Conservation (phyloP, 2,113 vertebrate genomes). For the Pteruthius melanotis region DNA sequence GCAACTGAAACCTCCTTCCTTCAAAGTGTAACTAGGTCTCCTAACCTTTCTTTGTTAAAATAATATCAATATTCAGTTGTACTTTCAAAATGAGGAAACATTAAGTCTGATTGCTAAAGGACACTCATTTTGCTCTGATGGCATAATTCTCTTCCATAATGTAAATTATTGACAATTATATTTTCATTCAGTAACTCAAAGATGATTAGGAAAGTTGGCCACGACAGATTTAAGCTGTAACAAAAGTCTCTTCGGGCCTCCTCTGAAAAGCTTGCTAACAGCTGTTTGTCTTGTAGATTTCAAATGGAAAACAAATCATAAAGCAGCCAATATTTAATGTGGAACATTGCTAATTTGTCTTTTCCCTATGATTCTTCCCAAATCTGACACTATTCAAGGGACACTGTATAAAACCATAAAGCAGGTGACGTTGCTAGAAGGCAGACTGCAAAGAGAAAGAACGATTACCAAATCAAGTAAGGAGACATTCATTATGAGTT, state of each 20-base stretch:
- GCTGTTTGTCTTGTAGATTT: not conserved
- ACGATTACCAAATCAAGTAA: not conserved
- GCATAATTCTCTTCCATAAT: not conserved
- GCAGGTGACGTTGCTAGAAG: not conserved
- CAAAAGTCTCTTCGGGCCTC: not conserved
- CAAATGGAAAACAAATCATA: slow-evolving; percentile 12
- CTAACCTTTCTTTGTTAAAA: not conserved
- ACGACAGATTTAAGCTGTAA: not conserved
- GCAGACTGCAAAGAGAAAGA: not conserved
- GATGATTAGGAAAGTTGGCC: not conserved
- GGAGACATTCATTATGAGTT: not conserved
- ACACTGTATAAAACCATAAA: not conserved
- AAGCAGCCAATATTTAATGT: not conserved
- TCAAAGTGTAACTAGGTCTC: not conserved
- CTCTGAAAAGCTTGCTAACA: not conserved
- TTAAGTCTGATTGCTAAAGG: not conserved
- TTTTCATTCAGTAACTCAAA: slow-evolving; percentile 14
- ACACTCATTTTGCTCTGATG: not conserved
- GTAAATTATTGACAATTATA: not conserved
- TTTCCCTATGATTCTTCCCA: not conserved
- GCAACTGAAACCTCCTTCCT: not conserved
- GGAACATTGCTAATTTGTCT: not conserved
- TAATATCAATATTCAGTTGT: not conserved
- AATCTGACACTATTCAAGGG: not conserved
- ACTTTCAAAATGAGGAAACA: not conserved